Evolutionary conservation across 2,113 vertebrate genomes (phyloP).

Genomic region (Sialia sialis): DNA sequence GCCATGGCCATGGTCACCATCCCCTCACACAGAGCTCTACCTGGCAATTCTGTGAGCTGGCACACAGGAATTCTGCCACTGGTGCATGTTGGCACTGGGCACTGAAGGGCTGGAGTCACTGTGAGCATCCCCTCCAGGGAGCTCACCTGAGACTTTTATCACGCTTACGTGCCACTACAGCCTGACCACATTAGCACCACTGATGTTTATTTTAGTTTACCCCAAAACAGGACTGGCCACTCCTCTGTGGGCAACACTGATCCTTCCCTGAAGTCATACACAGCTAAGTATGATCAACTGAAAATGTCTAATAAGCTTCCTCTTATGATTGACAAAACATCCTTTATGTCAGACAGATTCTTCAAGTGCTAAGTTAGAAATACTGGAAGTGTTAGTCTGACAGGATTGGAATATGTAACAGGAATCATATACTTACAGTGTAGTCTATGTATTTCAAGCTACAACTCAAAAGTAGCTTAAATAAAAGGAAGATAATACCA

Average conservation of each 20-base stretch:
- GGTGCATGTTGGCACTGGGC: fast-evolving
- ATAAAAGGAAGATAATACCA: neutral
- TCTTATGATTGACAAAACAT: slow-evolving; percentile 41
- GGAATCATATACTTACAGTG: neutral
- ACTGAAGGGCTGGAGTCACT: fast-evolving
- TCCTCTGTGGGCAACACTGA: neutral
- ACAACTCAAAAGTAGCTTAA: slow-evolving; percentile 19
- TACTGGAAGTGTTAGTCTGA: slow-evolving; percentile 30
- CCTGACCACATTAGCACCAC: neutral
- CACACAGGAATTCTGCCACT: neutral
- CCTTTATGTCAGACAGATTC: slow-evolving; percentile 33
- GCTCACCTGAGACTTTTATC: neutral
- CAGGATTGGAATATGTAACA: slow-evolving; percentile 53
- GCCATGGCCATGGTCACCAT: fast-evolving
- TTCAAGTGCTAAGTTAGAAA: slow-evolving; percentile 34
- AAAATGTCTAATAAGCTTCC: neutral
- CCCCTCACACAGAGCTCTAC: fast-evolving
- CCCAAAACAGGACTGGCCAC: neutral
- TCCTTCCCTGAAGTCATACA: neutral
- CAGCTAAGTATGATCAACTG: neutral
- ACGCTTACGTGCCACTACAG: neutral
- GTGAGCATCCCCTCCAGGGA: neutral
- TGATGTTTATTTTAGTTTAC: neutral
- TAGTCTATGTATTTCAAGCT: slow-evolving; percentile 55
- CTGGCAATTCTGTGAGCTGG: neutral